Percentiles rank a stretch among this genome's conserved stretches.
Evolutionary conservation across 2,113 vertebrate genomes (phyloP).

Genomic region (Vidua chalybeata): DNA sequence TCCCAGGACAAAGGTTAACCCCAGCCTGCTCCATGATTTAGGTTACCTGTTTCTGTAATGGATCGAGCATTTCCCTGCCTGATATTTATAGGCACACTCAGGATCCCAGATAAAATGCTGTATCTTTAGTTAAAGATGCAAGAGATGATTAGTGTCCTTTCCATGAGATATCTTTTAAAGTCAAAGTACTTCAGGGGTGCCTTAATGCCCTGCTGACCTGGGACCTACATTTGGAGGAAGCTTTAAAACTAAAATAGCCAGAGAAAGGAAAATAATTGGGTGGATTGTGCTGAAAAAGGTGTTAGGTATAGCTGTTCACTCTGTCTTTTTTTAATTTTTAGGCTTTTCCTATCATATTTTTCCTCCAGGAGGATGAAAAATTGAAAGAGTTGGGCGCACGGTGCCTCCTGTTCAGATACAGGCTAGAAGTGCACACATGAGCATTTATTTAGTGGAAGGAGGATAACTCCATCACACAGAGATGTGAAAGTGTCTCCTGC

Average conservation of each 20-base stretch:
- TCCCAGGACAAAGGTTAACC: background rate
- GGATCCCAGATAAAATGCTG: conserved; percentile 21
- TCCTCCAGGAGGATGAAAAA: conserved; percentile 45
- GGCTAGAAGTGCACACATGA: background rate
- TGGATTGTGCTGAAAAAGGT: conserved; percentile 22
- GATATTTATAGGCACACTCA: conserved; percentile 44
- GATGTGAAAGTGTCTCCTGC: background rate
- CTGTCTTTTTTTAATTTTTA: conserved; percentile 48
- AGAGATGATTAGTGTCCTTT: conserved; percentile 22
- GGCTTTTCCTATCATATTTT: conserved; percentile 15
- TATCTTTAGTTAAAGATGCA: background rate
- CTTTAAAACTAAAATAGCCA: conserved; percentile 17
- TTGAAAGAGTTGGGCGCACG: background rate
- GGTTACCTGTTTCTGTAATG: background rate
- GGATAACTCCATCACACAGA: conserved; percentile 20
- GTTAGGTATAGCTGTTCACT: background rate
- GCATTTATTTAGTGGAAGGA: conserved; percentile 30
- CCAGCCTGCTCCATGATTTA: background rate
- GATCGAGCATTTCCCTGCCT: background rate
- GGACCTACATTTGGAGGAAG: conserved; percentile 1
- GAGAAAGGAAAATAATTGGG: conserved; percentile 26
- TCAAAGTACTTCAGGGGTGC: background rate
- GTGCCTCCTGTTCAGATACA: conserved; percentile 10
- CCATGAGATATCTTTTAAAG: background rate
- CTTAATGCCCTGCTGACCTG: background rate